These are phyloP conservation scores for Indri indri DNA, from an alignment of 2,113 vertebrate species.

Conservation along the genomic window DNA sequence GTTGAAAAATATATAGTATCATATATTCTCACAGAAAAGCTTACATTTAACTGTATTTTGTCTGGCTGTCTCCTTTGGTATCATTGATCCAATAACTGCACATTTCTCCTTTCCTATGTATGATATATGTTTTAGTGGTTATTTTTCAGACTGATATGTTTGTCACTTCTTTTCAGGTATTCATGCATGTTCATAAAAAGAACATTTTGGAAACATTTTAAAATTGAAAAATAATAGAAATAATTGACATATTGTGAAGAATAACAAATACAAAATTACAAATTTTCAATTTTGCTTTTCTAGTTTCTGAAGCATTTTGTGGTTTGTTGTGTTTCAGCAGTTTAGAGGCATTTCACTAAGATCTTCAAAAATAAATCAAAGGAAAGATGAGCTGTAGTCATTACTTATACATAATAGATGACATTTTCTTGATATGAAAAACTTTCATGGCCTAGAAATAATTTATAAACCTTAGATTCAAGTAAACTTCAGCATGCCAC, in stretches of 20 bases:
- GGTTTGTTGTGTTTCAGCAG: not conserved
- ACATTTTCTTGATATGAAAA: conserved; percentile 39
- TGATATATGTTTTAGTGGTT: not conserved
- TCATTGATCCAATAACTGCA: not conserved
- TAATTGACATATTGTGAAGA: not conserved
- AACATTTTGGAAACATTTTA: not conserved
- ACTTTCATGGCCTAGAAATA: conserved; percentile 35
- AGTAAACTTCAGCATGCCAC: not conserved
- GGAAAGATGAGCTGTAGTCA: conserved; percentile 24
- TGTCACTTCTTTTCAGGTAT: not conserved
- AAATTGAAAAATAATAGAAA: not conserved
- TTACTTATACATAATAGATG: conserved; percentile 58
- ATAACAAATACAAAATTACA: not conserved
- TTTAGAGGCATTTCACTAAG: conserved; percentile 20
- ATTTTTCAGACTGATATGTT: not conserved
- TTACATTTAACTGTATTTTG: fast-evolving
- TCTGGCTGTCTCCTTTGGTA: not conserved
- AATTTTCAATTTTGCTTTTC: not conserved
- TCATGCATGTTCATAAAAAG: not conserved
- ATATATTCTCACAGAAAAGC: not conserved
- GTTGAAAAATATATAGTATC: not conserved
- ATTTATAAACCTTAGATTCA: conserved; percentile 17
- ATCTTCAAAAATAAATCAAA: conserved; percentile 68
- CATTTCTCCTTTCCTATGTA: not conserved
- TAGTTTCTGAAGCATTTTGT: not conserved